Percentiles rank a stretch among this genome's conserved stretches.
phyloP scores from a whole-genome alignment of 2,797 vertebrate genomes.

The Rhadinocentrus ornatus region DNA sequence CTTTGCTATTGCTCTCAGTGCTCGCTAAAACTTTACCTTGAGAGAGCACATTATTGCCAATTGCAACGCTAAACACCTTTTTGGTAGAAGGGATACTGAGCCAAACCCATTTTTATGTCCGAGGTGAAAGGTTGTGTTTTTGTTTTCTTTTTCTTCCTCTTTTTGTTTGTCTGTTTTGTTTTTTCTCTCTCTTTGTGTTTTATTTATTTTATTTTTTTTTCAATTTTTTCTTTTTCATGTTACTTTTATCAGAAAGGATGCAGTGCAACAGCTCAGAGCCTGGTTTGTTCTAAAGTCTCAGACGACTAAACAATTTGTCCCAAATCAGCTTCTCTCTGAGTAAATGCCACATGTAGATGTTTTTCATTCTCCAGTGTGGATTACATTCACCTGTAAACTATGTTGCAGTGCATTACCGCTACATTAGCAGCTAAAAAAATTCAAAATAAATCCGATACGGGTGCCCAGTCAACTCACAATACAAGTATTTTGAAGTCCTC shows the following conservation, averaged over 20 bases:
- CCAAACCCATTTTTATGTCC: background rate
- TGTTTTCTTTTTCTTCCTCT: background rate
- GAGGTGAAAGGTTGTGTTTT: background rate
- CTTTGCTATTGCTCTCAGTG: conserved; percentile 16
- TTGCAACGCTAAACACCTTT: conserved; percentile 6
- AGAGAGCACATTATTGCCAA: conserved; percentile 1
- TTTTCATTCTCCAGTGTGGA: too few species aligned
- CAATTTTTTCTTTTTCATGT: background rate
- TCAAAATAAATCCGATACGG: too few species aligned
- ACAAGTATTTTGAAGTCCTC: too few species aligned
- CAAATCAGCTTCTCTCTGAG: too few species aligned
- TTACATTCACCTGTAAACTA: too few species aligned
- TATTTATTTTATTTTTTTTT: background rate
- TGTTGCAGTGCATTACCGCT: too few species aligned
- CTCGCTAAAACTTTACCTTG: background rate
- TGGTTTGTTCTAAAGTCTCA: conserved; percentile 36
- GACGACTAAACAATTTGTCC: conserved; percentile 16
- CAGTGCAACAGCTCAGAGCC: conserved; percentile 18
- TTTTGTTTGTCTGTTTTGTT: background rate
- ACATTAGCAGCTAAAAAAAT: too few species aligned
- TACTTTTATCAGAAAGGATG: conserved; percentile 37
- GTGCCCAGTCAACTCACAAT: too few species aligned
- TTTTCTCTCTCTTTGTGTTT: background rate
- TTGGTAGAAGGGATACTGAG: conserved; percentile 3
- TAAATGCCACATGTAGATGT: too few species aligned